Evolutionary conservation across 2,797 vertebrate genomes (phyloP), one percentile per base, ranked within the genome.

Genomic region (Coilia nasus): DNA sequence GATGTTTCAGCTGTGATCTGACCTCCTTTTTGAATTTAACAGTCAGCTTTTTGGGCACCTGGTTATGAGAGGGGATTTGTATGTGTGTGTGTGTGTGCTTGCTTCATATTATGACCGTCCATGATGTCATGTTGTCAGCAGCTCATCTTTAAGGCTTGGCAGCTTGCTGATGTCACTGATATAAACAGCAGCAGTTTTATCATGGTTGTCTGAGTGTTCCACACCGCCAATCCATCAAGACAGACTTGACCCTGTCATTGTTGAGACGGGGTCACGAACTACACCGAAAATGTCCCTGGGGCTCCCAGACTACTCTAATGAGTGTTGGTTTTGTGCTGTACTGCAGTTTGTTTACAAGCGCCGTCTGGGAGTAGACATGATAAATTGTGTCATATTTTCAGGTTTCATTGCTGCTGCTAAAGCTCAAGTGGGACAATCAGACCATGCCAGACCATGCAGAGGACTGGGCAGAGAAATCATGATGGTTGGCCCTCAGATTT

Each of bases 151-250:
- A 17, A 78, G 50, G 2, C 35, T 71, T 44, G 71, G 19, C 71
- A 78, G 31, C 71, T 44, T 78, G 71, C 31, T 78, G 71, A 78
- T 78, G 71, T 44, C 71, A 78, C 71, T 78, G 71, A 41, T 44
- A 78, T 44, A 78, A 44, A 78, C 35, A 75, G 67, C 67, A 35
- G 35, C 67, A 78, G 35, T 78, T 78, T 44, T 44, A 78, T 44
- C 71, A 78, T 21, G 35, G 31, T 78, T 44, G 71, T 78, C 71
- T 78, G 19, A 78, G 71, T 44, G 71, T 31, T 41, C 25, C 50
- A 47, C 28, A 19, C 15, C 31, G 28, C 28, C 67, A 35, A 75
- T 75, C 67, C 28, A 75, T 75, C 67, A 75, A 35, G 28, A 75
- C 31, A 17, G 71, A 19, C 35, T 44, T 78, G 71, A 78, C 71